These are phyloP conservation scores for Drosophila merina DNA, from an alignment of 2,888 invertebrate genomes.

Conservation along the genomic window DNA sequence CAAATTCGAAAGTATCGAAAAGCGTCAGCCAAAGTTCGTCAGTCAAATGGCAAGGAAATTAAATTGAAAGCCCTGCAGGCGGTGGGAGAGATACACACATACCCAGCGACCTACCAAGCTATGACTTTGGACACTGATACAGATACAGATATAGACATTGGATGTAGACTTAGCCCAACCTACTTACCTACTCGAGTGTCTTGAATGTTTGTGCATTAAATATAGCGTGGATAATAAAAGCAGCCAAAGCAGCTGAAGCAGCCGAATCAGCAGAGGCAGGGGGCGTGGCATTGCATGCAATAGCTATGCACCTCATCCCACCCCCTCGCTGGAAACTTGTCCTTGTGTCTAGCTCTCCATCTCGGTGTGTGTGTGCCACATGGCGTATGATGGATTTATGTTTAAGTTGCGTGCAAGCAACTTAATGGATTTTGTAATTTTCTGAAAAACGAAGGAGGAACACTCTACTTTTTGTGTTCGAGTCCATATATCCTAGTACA, in stretches of 20 bases:
- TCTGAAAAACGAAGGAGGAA: slow-evolving; percentile 61
- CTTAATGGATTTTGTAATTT: slow-evolving; percentile 81
- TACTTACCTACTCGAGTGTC: slow-evolving; percentile 80
- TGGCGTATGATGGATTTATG: slow-evolving; percentile 81
- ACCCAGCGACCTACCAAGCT: neutral
- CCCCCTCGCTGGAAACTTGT: slow-evolving; percentile 33
- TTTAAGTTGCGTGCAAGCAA: slow-evolving; percentile 81
- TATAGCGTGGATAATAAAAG: slow-evolving; percentile 76
- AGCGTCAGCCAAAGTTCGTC: slow-evolving; percentile 46
- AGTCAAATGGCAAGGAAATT: slow-evolving; percentile 64
- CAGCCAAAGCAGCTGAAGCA: slow-evolving; percentile 64
- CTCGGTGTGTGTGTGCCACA: slow-evolving; percentile 60
- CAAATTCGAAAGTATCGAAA: slow-evolving; percentile 33
- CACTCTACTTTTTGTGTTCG: slow-evolving; percentile 28
- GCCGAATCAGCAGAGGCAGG: slow-evolving; percentile 42
- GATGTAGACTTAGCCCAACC: slow-evolving; percentile 62
- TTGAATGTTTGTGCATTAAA: slow-evolving; percentile 78
- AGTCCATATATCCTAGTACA: slow-evolving; percentile 16
- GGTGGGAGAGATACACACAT: slow-evolving; percentile 4
- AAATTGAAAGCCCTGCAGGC: slow-evolving; percentile 75
- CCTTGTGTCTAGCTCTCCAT: slow-evolving; percentile 22
- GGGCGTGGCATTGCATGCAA: slow-evolving; percentile 55
- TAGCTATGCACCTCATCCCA: slow-evolving; percentile 27
- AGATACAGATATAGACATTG: neutral
- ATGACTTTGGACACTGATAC: slow-evolving; percentile 3